Evolutionary conservation across 2,888 invertebrate genomes (phyloP).

Genomic region (Coenonympha arcania): DNA sequence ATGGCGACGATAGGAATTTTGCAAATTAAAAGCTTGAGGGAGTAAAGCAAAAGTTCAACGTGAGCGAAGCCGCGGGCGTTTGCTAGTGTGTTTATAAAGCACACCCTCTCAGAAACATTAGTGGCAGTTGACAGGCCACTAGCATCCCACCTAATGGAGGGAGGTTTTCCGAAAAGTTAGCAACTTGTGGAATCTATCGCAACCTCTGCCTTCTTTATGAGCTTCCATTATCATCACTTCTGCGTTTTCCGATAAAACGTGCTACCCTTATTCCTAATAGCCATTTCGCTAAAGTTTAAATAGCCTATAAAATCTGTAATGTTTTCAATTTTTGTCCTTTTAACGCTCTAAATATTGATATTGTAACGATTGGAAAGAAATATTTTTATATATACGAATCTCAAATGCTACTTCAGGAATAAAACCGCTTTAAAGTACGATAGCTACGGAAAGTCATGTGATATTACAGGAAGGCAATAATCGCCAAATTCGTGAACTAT

Average conservation of each 20-base stretch:
- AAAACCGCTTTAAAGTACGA: no score
- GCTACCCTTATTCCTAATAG: conserved; percentile 62
- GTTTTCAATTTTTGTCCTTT: conserved; percentile 48
- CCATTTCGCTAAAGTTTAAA: conserved; percentile 57
- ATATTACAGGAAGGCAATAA: no score
- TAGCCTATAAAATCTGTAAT: conserved; percentile 57
- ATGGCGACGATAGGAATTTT: no score
- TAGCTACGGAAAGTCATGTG: no score
- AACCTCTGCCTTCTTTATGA: conserved; percentile 64
- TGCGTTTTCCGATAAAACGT: conserved; percentile 69
- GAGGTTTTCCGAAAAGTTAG: conserved; percentile 59
- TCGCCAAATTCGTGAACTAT: no score
- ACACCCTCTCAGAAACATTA: conserved; percentile 28
- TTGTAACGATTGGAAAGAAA: conserved; percentile 4
- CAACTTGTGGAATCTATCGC: conserved; percentile 69
- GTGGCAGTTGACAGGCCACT: conserved; percentile 48
- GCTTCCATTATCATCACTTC: conserved; percentile 67
- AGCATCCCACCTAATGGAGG: conserved; percentile 60
- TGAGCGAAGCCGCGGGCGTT: no score
- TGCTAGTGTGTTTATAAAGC: conserved; percentile 21
- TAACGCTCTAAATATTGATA: conserved; percentile 26
- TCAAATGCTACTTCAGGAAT: not conserved
- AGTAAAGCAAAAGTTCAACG: no score
- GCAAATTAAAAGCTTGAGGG: no score
- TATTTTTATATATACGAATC: not conserved